Evolutionary conservation across 2,888 invertebrate genomes (phyloP), one percentile per base, ranked within the genome.

Genomic region (Thecocarcelia acutangulata): DNA sequence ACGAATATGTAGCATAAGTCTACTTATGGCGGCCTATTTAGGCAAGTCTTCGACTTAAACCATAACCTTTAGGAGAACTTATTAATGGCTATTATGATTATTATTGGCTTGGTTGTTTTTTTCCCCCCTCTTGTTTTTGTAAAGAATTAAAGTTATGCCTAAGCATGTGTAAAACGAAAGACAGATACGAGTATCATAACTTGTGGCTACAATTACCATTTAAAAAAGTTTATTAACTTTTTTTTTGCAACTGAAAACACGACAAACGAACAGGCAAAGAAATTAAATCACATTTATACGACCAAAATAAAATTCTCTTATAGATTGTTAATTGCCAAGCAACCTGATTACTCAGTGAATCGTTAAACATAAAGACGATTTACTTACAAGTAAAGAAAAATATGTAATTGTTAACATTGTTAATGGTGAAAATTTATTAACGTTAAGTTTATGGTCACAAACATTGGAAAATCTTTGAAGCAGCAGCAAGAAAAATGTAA

Each of bases 341-440:
- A 82, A 66, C 59, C 82, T 70, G 82, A 78, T 78, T 82, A 82
- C 74, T 54, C 74, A 82, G 70, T 82, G 77, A 78, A 70, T 82
- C 78, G 70, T 74, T 82, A 78, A 82, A 78, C 48, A 82, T 78
- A 64, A 78, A 82, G 77, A 64, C 61, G 81, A 77, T 73, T 80
- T 69, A 81, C 15, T 63, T 50, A 24, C 72, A 37, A 0, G 9
- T 33, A 15, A 0, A 13, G 21, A 37, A 19, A 58, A 48, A 68
- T 50, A 68, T 61, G 44, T 59, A 61, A 50, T 69, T 64, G 56
- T 58, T 50, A 58, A 64, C 40, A 64, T 42, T 42, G 58, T 50
- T 15, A 70, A 64, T 58, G 54, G 52, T 17, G 33, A 33, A 73
- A 52, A 68, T 59, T 50, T 58, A 75, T 75, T 66, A 33, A 21